These are phyloP conservation scores for Trachelus troglodyta DNA, from an alignment of 2,888 invertebrate species.

Conservation along the genomic window DNA sequence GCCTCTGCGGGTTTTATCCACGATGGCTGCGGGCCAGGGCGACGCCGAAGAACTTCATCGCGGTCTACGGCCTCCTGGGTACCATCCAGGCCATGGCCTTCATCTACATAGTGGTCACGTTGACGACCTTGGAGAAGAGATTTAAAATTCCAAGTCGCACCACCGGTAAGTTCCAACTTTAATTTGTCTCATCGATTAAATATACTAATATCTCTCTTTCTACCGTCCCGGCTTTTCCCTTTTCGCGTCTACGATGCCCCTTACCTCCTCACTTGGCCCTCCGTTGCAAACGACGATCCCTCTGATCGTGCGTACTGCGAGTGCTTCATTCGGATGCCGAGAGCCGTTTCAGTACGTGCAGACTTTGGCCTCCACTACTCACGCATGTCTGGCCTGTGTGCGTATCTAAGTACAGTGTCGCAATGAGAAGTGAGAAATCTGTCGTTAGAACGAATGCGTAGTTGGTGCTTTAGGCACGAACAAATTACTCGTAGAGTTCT, in stretches of 20 bases:
- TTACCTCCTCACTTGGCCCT: not conserved
- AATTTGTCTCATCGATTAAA: not conserved
- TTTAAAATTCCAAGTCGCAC: constrained; percentile 77
- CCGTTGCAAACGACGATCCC: not conserved
- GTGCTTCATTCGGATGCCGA: constrained; percentile 15
- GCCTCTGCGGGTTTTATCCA: constrained; percentile 71
- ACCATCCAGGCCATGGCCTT: constrained; percentile 76
- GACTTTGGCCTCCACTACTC: constrained; percentile 16
- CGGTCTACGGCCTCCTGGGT: constrained; percentile 73
- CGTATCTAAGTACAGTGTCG: constrained; percentile 44
- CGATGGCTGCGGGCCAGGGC: constrained; percentile 72
- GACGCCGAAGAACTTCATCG: constrained; percentile 71
- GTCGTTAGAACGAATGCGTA: constrained; percentile 15
- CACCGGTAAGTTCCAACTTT: constrained; percentile 67
- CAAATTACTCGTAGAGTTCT: constrained; percentile 2
- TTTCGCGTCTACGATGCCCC: too few species aligned
- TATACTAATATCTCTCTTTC: not conserved
- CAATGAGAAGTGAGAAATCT: constrained; percentile 48
- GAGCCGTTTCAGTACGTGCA: constrained; percentile 2
- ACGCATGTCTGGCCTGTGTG: constrained; percentile 22
- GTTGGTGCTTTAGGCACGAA: constrained; percentile 1
- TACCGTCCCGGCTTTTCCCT: not conserved
- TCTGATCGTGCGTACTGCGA: not conserved
- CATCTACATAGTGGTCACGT: constrained; percentile 74
- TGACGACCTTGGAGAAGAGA: constrained; percentile 76